A percentile compares a stretch with the other conserved stretches of the same genome.
phyloP scores from a whole-genome alignment of 2,797 vertebrate species.

The Enteromius trimaculatus region DNA sequence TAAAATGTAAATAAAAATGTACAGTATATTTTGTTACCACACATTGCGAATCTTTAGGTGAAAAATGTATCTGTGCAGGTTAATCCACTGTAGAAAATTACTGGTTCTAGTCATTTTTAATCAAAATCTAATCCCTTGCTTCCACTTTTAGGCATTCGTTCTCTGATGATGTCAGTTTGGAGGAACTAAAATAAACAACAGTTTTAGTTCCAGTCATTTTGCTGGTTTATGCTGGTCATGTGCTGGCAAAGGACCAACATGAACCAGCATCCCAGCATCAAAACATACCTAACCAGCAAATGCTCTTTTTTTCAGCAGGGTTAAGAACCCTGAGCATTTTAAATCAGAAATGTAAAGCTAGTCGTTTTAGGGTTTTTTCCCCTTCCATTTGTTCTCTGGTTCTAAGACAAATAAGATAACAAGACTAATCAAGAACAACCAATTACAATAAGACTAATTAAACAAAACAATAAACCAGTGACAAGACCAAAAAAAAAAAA shows the following conservation, averaged over 20 bases:
- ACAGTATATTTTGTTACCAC: too few species aligned
- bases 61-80: neutral
- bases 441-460: slow-evolving; percentile 16
- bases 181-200: neutral
- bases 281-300: too few species aligned
- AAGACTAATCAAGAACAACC: neutral
- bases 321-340: too few species aligned
- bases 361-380: neutral
- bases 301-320: too few species aligned
- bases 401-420: slow-evolving; percentile 5
- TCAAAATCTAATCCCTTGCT: neutral
- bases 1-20: too few species aligned
- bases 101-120: neutral
- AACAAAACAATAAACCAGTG: slow-evolving; percentile 12
- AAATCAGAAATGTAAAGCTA: too few species aligned
- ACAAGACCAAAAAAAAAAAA: slow-evolving; percentile 17
- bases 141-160: neutral
- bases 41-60: neutral
- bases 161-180: neutral
- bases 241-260: too few species aligned
- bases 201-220: too few species aligned
- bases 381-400: neutral
- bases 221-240: too few species aligned
- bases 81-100: neutral
- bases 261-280: too few species aligned